Evolutionary conservation across 2,888 invertebrate species (phyloP).

Genomic region (Amitus sp.): DNA sequence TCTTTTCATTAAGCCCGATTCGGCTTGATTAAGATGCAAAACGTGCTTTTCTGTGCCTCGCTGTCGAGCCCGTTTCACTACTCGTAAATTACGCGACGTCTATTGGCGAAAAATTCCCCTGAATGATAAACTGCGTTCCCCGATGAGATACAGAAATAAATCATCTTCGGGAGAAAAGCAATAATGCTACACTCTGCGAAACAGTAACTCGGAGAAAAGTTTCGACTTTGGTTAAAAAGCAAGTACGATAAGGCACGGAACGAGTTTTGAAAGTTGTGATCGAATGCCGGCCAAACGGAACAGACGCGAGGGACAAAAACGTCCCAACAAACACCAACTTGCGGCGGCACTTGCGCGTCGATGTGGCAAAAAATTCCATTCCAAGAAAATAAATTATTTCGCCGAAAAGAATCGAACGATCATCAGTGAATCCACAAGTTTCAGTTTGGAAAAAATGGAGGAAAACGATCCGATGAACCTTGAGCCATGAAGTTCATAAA

Average conservation of each 20-base stretch:
- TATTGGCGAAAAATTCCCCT: not conserved
- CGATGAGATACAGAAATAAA: slow-evolving; percentile 1
- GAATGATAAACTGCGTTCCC: not conserved
- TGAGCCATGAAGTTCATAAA: too few species aligned
- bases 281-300: slow-evolving; percentile 29
- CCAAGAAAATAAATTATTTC: slow-evolving; percentile 1
- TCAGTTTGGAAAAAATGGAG: too few species aligned
- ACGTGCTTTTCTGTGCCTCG: slow-evolving; percentile 25
- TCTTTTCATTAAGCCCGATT: slow-evolving; percentile 36
- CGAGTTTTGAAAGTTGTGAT: slow-evolving; percentile 36
- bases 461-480: too few species aligned
- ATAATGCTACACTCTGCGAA: slow-evolving; percentile 16
- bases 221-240: slow-evolving; percentile 20
- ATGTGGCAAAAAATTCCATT: slow-evolving; percentile 8
- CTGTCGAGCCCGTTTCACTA: slow-evolving; percentile 6
- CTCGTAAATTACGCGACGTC: too few species aligned
- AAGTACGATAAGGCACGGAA: slow-evolving; percentile 12
- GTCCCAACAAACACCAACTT: slow-evolving; percentile 17
- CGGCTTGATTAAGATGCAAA: slow-evolving; percentile 29
- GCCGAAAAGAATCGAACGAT: not conserved
- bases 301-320: slow-evolving; percentile 21
- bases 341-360: slow-evolving; percentile 19
- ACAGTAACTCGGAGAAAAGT: slow-evolving; percentile 16
- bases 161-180: slow-evolving; percentile 4
- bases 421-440: not conserved